These are phyloP conservation scores for Choristoneura rosaceana DNA, from an alignment of 2,888 invertebrate genomes.

Conservation along the genomic window DNA sequence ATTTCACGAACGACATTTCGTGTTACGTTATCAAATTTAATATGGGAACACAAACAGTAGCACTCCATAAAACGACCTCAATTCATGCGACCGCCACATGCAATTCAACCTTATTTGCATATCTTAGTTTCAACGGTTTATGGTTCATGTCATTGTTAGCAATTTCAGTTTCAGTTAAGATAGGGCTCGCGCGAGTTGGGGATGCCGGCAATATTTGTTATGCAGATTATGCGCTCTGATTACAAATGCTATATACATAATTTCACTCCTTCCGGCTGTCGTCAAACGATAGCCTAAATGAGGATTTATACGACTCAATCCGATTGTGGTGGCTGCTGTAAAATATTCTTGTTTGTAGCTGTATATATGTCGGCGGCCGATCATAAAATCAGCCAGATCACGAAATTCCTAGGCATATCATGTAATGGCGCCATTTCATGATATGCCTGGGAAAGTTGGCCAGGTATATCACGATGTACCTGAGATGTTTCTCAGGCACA, in stretches of 20 bases:
- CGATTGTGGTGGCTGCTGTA: constrained; percentile 2
- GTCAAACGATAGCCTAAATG: constrained; percentile 43
- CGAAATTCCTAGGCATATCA: no score
- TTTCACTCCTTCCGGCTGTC: constrained; percentile 43
- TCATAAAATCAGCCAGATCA: no score
- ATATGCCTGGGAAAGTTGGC: no score
- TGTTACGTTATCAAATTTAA: constrained; percentile 23
- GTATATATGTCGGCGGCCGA: no score
- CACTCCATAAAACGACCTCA: constrained; percentile 44
- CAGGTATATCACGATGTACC: no score
- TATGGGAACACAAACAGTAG: constrained; percentile 27
- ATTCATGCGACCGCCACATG: constrained; percentile 57
- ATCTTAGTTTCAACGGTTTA: constrained; percentile 65
- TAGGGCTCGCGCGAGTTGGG: constrained; percentile 49
- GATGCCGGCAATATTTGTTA: constrained; percentile 47
- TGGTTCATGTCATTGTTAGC: constrained; percentile 63
- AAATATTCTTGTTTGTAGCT: no score
- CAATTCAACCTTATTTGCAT: constrained; percentile 66
- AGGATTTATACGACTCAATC: constrained; percentile 24
- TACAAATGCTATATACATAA: constrained; percentile 45
- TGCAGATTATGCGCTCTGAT: constrained; percentile 48
- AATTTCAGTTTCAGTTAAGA: constrained; percentile 54
- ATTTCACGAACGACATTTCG: not conserved
- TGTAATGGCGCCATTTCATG: no score
- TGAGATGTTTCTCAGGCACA: no score